Conservation (phyloP, 2,888 invertebrate genomes). For the Rhagonycha fulva region DNA sequence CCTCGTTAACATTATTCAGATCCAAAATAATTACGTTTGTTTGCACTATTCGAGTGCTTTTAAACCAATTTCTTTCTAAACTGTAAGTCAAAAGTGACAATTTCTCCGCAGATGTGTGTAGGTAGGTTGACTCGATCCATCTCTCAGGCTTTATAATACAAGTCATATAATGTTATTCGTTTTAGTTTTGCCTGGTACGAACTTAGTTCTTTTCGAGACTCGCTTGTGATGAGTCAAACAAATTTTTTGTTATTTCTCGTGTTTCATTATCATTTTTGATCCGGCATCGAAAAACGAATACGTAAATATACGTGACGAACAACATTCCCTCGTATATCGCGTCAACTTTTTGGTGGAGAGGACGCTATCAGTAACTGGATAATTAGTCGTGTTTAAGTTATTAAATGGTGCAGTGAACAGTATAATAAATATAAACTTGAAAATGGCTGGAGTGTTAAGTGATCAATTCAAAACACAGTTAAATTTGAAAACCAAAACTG, state of each 20-base stretch:
- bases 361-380: background rate
- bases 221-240: constrained; percentile 42
- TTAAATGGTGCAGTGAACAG: background rate
- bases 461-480: constrained; percentile 76
- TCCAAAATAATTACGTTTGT: background rate
- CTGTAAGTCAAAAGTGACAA: background rate
- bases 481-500: constrained; percentile 76
- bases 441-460: constrained; percentile 78
- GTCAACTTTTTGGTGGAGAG: background rate
- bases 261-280: background rate
- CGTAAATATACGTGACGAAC: background rate
- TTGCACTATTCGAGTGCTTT: background rate
- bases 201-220: constrained; percentile 45
- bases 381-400: background rate
- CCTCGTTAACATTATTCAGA: background rate
- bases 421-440: constrained; percentile 15
- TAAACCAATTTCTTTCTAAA: background rate
- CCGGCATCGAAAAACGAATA: background rate
- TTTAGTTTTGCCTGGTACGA: constrained; percentile 47
- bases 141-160: constrained; percentile 39
- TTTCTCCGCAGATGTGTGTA: constrained; percentile 43
- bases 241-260: constrained; percentile 15
- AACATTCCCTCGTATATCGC: background rate
- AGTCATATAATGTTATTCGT: constrained; percentile 43
- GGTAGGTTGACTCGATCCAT: constrained; percentile 35